These are phyloP conservation scores for Eupeodes latifasciatus DNA, from an alignment of 2,888 invertebrate genomes.

Conservation along the genomic window DNA sequence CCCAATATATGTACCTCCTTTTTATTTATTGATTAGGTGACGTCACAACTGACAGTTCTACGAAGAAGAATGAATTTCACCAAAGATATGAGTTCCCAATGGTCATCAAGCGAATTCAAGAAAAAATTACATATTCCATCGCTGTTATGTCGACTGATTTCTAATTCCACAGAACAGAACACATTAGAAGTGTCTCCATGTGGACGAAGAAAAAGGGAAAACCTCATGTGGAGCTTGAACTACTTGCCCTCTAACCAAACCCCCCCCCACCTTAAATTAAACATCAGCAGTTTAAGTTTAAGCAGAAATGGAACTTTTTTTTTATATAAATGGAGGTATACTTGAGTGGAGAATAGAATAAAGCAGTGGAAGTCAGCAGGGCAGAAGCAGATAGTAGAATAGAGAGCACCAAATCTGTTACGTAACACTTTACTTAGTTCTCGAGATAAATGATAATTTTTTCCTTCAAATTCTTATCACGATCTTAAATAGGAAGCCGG, in stretches of 20 bases:
- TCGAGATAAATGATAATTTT: constrained; percentile 5
- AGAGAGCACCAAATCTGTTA: constrained; percentile 42
- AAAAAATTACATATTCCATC: neutral
- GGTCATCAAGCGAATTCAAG: constrained; percentile 44
- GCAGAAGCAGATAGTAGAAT: neutral
- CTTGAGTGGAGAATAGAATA: constrained; percentile 11
- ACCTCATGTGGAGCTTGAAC: constrained; percentile 51
- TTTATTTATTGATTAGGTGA: constrained; percentile 68
- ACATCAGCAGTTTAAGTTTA: constrained; percentile 5
- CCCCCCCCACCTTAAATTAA: neutral
- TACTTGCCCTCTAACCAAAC: constrained; percentile 3
- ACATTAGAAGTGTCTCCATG: constrained; percentile 44
- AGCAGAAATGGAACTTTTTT: constrained; percentile 41
- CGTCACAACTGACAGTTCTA: constrained; percentile 47
- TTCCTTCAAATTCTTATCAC: constrained; percentile 56
- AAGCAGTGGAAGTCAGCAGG: neutral
- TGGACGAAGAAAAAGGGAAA: constrained; percentile 29
- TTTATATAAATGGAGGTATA: neutral
- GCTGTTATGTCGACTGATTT: constrained; percentile 43
- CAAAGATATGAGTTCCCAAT: constrained; percentile 19
- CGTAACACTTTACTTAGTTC: constrained; percentile 60
- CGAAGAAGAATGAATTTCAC: constrained; percentile 12
- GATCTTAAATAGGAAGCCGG: constrained; percentile 52
- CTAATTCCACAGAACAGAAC: neutral
- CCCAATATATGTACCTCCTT: constrained; percentile 63